These are phyloP conservation scores for Barnardius zonarius DNA, from an alignment of 2,113 vertebrate genomes.

Conservation along the genomic window DNA sequence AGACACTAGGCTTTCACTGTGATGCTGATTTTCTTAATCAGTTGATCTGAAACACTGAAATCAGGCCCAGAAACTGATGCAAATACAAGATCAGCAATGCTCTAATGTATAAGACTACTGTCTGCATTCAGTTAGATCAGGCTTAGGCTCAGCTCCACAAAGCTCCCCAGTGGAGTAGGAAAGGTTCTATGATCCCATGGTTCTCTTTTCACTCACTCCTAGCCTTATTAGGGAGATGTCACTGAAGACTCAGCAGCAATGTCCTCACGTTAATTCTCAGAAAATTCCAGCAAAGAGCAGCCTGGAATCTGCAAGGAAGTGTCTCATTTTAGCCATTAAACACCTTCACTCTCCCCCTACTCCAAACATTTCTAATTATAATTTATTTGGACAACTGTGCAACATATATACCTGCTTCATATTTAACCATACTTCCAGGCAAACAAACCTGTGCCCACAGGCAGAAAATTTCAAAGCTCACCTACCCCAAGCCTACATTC, in stretches of 20 bases:
- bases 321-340: conserved; percentile 25
- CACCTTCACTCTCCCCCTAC: neutral
- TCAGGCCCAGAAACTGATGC: neutral
- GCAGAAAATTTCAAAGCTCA: conserved; percentile 32
- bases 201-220: neutral
- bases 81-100: neutral
- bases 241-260: neutral
- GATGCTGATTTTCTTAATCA: neutral
- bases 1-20: neutral
- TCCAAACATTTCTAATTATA: conserved; percentile 15
- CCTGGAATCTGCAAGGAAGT: neutral
- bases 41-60: neutral
- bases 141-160: neutral
- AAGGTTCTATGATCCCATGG: neutral
- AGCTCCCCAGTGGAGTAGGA: neutral
- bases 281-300: conserved; percentile 10
- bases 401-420: neutral
- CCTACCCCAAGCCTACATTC: conserved; percentile 22
- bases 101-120: neutral
- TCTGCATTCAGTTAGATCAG: neutral
- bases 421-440: conserved; percentile 10
- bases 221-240: neutral
- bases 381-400: conserved; percentile 31
- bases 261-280: neutral
- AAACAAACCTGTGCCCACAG: conserved; percentile 12